A percentile compares a stretch with the other conserved stretches of the same genome.
phyloP scores from a whole-genome alignment of 1,140 invertebrate genomes.

The Trialeurodes vaporariorum region DNA sequence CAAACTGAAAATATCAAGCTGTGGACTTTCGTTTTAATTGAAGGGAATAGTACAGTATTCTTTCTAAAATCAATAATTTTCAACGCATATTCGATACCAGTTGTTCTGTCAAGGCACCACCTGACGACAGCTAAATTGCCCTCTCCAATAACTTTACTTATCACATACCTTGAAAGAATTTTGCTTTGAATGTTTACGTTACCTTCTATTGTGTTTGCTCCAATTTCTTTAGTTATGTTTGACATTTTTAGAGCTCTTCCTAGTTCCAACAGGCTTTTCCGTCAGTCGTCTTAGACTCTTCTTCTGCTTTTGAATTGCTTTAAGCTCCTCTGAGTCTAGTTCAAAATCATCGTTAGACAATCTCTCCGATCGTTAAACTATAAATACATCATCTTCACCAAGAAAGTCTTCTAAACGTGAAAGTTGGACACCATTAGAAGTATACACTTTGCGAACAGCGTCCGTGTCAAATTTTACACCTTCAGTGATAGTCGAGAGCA shows the following conservation, averaged over 20 bases:
- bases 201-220: constrained; percentile 20
- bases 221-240: constrained; percentile 26
- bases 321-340: constrained; percentile 66
- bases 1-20: no score
- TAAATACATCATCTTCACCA: constrained; percentile 71
- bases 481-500: constrained; percentile 81
- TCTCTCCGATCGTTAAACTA: constrained; percentile 85
- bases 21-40: no score
- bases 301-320: constrained; percentile 31
- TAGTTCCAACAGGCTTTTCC: constrained; percentile 17
- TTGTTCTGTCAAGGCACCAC: constrained; percentile 56
- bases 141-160: constrained; percentile 61
- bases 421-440: constrained; percentile 61
- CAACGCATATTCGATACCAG: constrained; percentile 68
- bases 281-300: constrained; percentile 28
- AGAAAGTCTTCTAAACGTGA: constrained; percentile 77
- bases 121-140: constrained; percentile 90
- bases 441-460: constrained; percentile 84
- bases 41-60: no score
- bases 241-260: constrained; percentile 29
- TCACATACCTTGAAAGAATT: constrained; percentile 25
- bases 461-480: constrained; percentile 86
- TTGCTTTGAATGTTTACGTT: constrained; percentile 23
- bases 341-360: constrained; percentile 78
- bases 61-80: constrained; percentile 85